Conservation (phyloP, 2,113 vertebrate genomes). For the Aramus guarauna region DNA sequence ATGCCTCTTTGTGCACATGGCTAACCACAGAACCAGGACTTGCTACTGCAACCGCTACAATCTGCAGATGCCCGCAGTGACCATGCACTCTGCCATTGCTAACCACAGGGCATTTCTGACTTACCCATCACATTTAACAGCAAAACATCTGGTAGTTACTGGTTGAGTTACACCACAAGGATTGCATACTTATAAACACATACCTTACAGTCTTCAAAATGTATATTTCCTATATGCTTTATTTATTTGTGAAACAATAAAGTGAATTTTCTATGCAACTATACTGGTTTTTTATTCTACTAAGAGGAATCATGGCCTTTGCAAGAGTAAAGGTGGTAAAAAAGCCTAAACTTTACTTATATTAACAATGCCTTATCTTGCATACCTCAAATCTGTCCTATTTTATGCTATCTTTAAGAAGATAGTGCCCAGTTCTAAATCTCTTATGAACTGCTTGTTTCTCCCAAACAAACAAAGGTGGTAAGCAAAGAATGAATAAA, state of each 20-base stretch:
- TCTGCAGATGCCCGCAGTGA: rapidly evolving
- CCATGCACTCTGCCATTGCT: no score
- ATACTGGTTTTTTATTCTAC: background rate
- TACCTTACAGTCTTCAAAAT: background rate
- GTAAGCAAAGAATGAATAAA: background rate
- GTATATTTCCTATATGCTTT: background rate
- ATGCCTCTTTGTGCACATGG: background rate
- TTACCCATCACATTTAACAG: background rate
- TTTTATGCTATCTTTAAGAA: background rate
- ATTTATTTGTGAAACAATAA: background rate
- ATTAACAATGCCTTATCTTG: background rate
- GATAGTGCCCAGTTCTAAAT: background rate
- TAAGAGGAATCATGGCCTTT: background rate
- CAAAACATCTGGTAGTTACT: background rate
- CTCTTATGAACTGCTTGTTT: background rate
- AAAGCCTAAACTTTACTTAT: background rate
- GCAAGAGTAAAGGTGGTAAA: background rate
- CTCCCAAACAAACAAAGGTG: background rate
- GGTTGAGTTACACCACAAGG: background rate
- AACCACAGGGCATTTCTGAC: background rate
- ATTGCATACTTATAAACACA: background rate
- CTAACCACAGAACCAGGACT: background rate
- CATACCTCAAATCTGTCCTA: background rate
- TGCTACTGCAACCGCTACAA: background rate
- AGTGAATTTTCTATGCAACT: background rate